Conservation (phyloP, 2,113 vertebrate species). For the Pampusana beccarii region DNA sequence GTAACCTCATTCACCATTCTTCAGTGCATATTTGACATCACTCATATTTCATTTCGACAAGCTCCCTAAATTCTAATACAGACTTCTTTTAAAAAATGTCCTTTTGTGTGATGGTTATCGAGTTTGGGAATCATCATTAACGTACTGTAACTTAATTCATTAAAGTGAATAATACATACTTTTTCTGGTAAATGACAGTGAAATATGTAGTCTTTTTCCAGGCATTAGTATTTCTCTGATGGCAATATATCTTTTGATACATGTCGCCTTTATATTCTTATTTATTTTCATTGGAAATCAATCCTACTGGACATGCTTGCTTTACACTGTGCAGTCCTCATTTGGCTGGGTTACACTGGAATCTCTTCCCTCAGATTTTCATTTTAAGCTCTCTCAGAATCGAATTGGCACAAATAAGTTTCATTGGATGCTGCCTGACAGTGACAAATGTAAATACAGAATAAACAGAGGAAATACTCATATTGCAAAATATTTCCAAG, state of each 20-base stretch:
- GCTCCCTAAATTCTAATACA: slow-evolving; percentile 26
- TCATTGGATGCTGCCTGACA: not conserved
- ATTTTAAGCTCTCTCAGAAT: not conserved
- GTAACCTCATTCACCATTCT: slow-evolving; percentile 23
- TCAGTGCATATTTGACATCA: slow-evolving; percentile 12
- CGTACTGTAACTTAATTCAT: not conserved
- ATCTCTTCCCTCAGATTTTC: not conserved
- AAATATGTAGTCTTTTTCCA: not conserved
- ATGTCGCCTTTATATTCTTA: not conserved
- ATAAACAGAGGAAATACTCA: not conserved
- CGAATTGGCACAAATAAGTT: not conserved
- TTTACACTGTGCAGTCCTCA: not conserved
- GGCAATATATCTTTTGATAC: slow-evolving; percentile 4
- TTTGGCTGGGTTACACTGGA: not conserved
- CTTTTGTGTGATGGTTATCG: not conserved
- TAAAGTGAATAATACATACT: not conserved
- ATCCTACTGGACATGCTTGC: not conserved
- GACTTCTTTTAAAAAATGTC: slow-evolving; percentile 7
- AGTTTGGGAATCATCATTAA: slow-evolving; percentile 44
- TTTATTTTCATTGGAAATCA: slow-evolving; percentile 34
- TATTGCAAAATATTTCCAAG: not conserved
- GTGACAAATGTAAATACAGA: not conserved
- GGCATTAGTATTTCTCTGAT: not conserved
- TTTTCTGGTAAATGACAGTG: not conserved
- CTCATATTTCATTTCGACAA: slow-evolving; percentile 39